Evolutionary conservation across 1,140 invertebrate genomes (phyloP), one percentile per base, ranked within the genome.

Genomic region (Atta colombica): DNA sequence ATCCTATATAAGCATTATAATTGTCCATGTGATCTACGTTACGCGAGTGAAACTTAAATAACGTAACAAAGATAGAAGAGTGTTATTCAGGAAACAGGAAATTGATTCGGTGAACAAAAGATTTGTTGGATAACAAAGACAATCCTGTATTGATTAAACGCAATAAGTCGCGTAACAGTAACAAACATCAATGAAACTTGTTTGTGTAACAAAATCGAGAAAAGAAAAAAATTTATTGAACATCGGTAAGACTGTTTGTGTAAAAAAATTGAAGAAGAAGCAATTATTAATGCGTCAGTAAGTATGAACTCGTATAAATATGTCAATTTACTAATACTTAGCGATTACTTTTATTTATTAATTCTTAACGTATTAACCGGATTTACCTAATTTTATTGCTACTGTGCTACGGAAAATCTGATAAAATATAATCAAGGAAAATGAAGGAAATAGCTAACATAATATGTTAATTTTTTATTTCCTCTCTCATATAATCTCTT

Each of bases 391-490:
- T 3, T 51, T 16, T 8, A 51, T 51, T 5, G 14, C 49, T 51
- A 51, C 12, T 5, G 16, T 28, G 39, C 39, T 45, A 45, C 14
- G 21, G 2, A 5, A 25, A 60, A 53, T 60, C 53, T n/a, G 49
- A 51, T 51, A 39, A 65, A n/a, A 39, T 3, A 3, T 3, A 10
- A 39, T 25, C 2, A 60, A 51, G 3, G 49, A 66, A 25, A 25
- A 21, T 58, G 39, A 51, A 28, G 18, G 12, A 31, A 71, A 69
- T 14, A 45, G 60, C 49, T 51, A 51, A 3, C 39, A 45, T 45
- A 45, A 45, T 66, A 6, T 49, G 25, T 58, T 78, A 77, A 89
- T 60, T 84, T 45, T 85, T 90, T 90, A 89, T 89, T 90, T 78
- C 12, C 5, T 78, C 45, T 65, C 49, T 84, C n/a, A 58, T 86